Base-by-base conservation (phyloP, 1,140 invertebrate genomes). In the Olivierus martensii region DNA sequence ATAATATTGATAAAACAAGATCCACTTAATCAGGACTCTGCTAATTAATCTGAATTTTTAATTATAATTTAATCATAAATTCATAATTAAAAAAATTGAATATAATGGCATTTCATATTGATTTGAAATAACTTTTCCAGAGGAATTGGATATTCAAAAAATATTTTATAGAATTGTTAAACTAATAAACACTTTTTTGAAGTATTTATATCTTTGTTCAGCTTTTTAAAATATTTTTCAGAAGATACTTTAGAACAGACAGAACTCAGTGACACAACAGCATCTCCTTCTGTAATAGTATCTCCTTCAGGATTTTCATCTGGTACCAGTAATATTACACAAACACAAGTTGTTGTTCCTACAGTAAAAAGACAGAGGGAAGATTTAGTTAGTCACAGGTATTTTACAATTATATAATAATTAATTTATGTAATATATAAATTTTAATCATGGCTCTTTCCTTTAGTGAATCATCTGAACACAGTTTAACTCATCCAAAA, bases 271-370 rank as follows among this genome's bases (percentile, higher is more conserved):
- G 42, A 49, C 9, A 49, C 54, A 6, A 44, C 54, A 11, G 49
- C 54, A 22, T 51, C 49, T n/a, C 47, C 54, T 9, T 55, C 54
- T 46, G 54, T 55, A 5, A 55, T 55, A 6, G 54, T 55, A 3
- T 55, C 54, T 22, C 54, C 54, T 22, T 42, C 54, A 14, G 54
- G 28, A 28, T 28, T 28, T 28, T 28, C 28, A 28, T 6, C 28
- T 28, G 28, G 28, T 6, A 28, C 28, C 9, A 28, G 28, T 9
- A 28, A 28, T 9, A 28, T 49, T 14, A 49, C 55, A 6, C 55
- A 56, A 52, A 56, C 54, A 2, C 54, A 56, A 45, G 51, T 56
- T 3, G 55, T 56, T 34, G 49, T 51, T 12, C 55, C 55, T 15
- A 56, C 55, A 19, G 51, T 56, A 6, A 56, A 56, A 49, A 43